A percentile compares a stretch with the other conserved stretches of the same genome.
phyloP scores from a whole-genome alignment of 2,888 invertebrate genomes.

The Keiferia lycopersicella region DNA sequence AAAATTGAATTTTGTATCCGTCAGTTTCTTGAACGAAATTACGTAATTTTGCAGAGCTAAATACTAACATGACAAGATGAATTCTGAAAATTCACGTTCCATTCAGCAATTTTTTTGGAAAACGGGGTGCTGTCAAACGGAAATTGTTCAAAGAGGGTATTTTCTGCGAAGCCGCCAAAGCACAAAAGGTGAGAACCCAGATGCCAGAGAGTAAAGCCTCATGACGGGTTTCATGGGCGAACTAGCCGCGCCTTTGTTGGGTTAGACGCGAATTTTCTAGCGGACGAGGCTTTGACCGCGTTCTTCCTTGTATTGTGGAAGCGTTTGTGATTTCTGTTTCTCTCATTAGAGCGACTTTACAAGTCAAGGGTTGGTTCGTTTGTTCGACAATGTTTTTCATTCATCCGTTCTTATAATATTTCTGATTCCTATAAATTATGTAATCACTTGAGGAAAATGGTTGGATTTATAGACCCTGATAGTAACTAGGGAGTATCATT shows the following conservation, averaged over 20 bases:
- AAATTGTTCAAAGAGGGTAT: not conserved
- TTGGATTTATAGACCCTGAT: too few relatives aligned
- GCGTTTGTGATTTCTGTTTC: not conserved
- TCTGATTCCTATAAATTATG: too few relatives aligned
- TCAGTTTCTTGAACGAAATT: not conserved
- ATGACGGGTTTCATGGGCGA: not conserved
- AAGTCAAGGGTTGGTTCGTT: too few relatives aligned
- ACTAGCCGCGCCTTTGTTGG: constrained; percentile 4
- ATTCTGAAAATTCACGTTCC: not conserved
- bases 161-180: not conserved
- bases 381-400: too few relatives aligned
- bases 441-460: too few relatives aligned
- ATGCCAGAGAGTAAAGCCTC: constrained; percentile 3
- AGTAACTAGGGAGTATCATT: too few relatives aligned
- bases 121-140: not conserved
- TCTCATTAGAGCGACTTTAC: not conserved
- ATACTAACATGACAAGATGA: too few relatives aligned
- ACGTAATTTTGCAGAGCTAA: too few relatives aligned
- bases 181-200: constrained; percentile 5
- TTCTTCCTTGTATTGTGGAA: not conserved
- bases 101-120: not conserved
- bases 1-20: not conserved
- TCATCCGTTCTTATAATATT: too few relatives aligned
- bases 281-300: not conserved
- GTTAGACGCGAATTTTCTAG: constrained; percentile 4